phyloP scores from a whole-genome alignment of 2,113 vertebrate genomes.

The Rhabdomys dilectus region DNA sequence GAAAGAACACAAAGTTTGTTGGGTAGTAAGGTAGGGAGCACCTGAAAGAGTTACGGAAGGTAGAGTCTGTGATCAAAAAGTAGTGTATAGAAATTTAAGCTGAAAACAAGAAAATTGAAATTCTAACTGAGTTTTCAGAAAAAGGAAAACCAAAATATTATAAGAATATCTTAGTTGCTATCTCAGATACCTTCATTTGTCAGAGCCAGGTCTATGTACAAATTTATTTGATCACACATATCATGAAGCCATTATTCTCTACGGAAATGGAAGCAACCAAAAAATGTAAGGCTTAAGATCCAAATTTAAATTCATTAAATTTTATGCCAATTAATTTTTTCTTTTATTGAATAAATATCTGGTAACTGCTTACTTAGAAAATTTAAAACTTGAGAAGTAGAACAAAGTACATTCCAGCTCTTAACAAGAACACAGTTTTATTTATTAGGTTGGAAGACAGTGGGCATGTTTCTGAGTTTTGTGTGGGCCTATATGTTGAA shows the following conservation, averaged over 20 bases:
- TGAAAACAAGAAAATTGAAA: neutral
- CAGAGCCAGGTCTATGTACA: neutral
- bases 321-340: neutral
- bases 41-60: neutral
- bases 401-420: neutral
- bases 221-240: conserved; percentile 5
- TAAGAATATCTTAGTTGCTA: neutral
- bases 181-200: neutral
- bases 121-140: neutral
- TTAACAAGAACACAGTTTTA: neutral
- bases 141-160: neutral
- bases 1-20: neutral
- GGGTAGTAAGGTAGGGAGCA: neutral
- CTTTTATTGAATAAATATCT: neutral
- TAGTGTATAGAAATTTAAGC: neutral
- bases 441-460: neutral
- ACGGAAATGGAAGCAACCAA: neutral
- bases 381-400: neutral
- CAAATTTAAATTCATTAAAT: neutral
- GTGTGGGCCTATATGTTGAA: neutral
- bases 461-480: neutral
- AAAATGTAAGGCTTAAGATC: neutral
- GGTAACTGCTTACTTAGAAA: neutral
- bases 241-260: neutral
- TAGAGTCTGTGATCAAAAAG: neutral